Evolutionary conservation across 53 echinoderm and acorn worm genomes (phyloP).

Genomic region (Stichopus horrens): DNA sequence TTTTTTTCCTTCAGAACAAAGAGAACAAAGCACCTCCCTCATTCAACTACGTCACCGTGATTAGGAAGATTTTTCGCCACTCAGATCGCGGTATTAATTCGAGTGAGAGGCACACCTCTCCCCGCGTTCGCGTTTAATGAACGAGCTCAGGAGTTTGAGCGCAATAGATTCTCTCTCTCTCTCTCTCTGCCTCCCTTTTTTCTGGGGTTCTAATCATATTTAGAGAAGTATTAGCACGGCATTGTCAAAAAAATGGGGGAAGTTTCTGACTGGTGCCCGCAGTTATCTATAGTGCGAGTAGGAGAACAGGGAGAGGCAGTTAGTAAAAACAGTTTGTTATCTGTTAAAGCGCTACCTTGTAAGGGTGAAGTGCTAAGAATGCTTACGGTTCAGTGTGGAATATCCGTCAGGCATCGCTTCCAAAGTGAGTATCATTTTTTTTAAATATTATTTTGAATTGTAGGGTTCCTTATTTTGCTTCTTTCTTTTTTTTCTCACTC

Average conservation of each 20-base stretch:
- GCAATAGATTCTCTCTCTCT: neutral
- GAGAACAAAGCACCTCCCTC: constrained; percentile 42
- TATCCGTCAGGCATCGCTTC: constrained; percentile 26
- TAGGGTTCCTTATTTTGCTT: neutral
- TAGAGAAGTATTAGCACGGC: constrained; percentile 32
- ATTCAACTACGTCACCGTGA: constrained; percentile 31
- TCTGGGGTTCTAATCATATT: neutral
- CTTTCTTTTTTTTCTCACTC: too few relatives aligned
- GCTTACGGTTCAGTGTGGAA: constrained; percentile 33
- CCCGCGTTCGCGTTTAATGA: constrained; percentile 32
- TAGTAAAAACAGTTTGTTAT: constrained; percentile 45
- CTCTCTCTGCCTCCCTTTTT: too few relatives aligned
- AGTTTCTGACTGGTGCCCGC: constrained; percentile 26
- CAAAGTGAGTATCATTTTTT: constrained; percentile 34
- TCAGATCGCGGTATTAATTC: constrained; percentile 36
- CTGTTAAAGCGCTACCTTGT: constrained; percentile 34
- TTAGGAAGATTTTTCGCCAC: constrained; percentile 34
- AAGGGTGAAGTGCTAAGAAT: constrained; percentile 21
- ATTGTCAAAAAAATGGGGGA: constrained; percentile 39
- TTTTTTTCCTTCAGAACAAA: constrained; percentile 25
- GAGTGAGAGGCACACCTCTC: neutral
- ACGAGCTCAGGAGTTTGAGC: neutral
- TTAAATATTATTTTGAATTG: neutral
- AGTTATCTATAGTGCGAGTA: constrained; percentile 2
- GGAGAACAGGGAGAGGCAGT: constrained; percentile 14